phyloP scores from a whole-genome alignment of 2,113 vertebrate genomes.

The Symphodus melops region DNA sequence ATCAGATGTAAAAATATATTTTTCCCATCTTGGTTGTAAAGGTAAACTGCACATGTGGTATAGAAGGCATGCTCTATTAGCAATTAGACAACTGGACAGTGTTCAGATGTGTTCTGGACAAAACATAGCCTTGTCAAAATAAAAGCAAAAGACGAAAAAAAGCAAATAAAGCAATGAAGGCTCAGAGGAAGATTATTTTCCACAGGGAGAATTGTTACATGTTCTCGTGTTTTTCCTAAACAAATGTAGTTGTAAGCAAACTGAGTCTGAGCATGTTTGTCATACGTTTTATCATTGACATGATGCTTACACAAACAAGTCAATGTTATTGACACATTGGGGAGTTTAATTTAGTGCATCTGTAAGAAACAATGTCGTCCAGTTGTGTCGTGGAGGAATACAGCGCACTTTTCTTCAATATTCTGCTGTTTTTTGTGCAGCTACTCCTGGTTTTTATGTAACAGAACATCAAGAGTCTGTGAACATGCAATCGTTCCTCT shows the following conservation, averaged over 20 bases:
- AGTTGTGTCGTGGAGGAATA: not conserved
- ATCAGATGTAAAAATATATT: not conserved
- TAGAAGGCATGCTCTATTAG: not conserved
- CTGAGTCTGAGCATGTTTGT: not conserved
- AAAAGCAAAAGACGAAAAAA: not conserved
- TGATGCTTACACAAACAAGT: too few relatives aligned
- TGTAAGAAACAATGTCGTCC: not conserved
- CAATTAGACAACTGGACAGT: slow-evolving; percentile 1
- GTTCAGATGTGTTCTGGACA: slow-evolving; percentile 7
- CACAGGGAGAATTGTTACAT: not conserved
- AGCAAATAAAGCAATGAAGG: slow-evolving; percentile 1
- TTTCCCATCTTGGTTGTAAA: not conserved
- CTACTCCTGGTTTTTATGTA: not conserved
- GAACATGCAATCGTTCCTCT: not conserved
- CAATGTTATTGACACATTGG: too few relatives aligned
- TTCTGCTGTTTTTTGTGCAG: not conserved
- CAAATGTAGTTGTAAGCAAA: not conserved
- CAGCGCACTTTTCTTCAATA: not conserved
- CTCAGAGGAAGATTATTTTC: not conserved
- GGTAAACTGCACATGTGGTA: not conserved
- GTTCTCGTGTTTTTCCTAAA: not conserved
- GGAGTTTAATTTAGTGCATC: too few relatives aligned
- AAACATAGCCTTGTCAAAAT: slow-evolving; percentile 1
- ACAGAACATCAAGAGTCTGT: not conserved
- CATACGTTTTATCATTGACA: too few relatives aligned